These are phyloP conservation scores for Drosophila mimica DNA, from an alignment of 2,888 invertebrate genomes.

Conservation along the genomic window DNA sequence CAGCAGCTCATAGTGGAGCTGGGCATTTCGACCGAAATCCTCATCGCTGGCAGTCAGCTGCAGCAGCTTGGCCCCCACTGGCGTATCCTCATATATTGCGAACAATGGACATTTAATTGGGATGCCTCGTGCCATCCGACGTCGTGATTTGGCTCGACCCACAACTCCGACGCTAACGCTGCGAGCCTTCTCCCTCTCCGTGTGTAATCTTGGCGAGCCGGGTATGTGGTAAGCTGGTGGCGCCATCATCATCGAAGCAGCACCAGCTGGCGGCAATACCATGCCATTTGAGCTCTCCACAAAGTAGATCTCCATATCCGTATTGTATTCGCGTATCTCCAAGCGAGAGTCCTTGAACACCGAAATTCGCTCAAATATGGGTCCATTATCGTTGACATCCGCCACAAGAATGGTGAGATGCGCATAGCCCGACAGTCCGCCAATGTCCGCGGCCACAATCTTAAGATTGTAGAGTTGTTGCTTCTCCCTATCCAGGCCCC, in stretches of 20 bases:
- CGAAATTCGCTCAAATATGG: slow-evolving; percentile 89
- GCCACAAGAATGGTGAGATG: slow-evolving; percentile 89
- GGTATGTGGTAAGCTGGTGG: slow-evolving; percentile 81
- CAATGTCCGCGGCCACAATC: slow-evolving; percentile 91
- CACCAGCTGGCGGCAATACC: slow-evolving; percentile 49
- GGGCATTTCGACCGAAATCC: slow-evolving; percentile 90
- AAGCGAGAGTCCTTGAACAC: slow-evolving; percentile 89
- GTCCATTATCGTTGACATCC: slow-evolving; percentile 93
- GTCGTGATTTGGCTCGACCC: slow-evolving; percentile 61
- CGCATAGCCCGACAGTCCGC: slow-evolving; percentile 91
- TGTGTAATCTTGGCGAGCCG: slow-evolving; percentile 81
- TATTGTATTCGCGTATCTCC: slow-evolving; percentile 88
- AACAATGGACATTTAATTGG: slow-evolving; percentile 87
- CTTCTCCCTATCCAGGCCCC: slow-evolving; percentile 90
- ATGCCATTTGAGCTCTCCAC: slow-evolving; percentile 79
- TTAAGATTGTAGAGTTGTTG: slow-evolving; percentile 89
- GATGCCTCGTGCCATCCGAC: slow-evolving; percentile 60
- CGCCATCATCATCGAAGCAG: slow-evolving; percentile 66
- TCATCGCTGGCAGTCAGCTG: slow-evolving; percentile 90
- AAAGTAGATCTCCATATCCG: slow-evolving; percentile 86
- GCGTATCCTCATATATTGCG: slow-evolving; percentile 90
- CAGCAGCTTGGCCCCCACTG: slow-evolving; percentile 89
- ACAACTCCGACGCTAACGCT: slow-evolving; percentile 25
- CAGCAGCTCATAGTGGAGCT: slow-evolving; percentile 89
- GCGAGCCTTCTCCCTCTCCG: slow-evolving; percentile 44